Base-by-base conservation (phyloP, 1,140 invertebrate genomes). In the Oppia nitens region DNA sequence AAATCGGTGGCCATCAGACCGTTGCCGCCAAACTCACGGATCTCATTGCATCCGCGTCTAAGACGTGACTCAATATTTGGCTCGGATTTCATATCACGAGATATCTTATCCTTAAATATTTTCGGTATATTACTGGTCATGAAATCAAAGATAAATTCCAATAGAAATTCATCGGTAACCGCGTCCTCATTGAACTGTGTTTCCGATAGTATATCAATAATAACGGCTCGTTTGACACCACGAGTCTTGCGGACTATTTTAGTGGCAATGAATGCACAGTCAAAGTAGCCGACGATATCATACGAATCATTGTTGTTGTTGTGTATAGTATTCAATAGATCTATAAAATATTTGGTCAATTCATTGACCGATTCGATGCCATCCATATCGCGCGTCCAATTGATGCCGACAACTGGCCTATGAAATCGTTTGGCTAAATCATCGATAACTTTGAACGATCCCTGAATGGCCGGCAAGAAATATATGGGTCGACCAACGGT, bases 201-300 rank as follows among this genome's bases (percentile, higher is more conserved):
- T 6, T 20, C 11, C 21, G 21, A 54, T 25, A n/a, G 4, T 25
- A n/a, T 48, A 20, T 25, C 53, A 26, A 54, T n/a, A 54, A 40
- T 40, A 6, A 40, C 32, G 6, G 32, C 32, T 17, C 32, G 6
- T 9, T 17, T 17, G 17, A 40, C 17, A n/a, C n/a, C n/a, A 9
- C 6, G 32, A 9, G 6, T 17, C 17, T 40, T 40, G 6, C 17
- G 6, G 6, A 26, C 6, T 9, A 54, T 54, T 45, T 54, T 54
- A 9, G 25, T 54, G 9, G 86, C 90, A 11, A 97, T 81, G 57
- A 83, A 80, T 9, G 85, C 83, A 52, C 94, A 93, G 71, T 87
- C 97, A 0, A 92, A 97, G 70, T 98, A 98, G 2, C 92, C 94
- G 32, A 84, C 77, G 49, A 98, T 70, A 24, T 79, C 79, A 74